Evolutionary conservation across 1,140 invertebrate species (phyloP).

Genomic region (Potamilus streckersoni): DNA sequence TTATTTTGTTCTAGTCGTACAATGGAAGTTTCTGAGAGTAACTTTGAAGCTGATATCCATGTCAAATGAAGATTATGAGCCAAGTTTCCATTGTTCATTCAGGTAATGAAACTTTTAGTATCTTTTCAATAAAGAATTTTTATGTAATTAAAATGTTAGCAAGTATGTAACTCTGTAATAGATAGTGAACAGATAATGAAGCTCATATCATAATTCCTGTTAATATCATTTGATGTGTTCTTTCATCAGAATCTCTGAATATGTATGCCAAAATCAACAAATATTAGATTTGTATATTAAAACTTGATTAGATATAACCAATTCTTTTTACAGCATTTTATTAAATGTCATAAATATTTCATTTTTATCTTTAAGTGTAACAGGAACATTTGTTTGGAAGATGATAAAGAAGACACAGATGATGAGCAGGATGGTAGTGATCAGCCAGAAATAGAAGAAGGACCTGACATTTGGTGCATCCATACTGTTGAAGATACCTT

Average conservation of each 20-base stretch:
- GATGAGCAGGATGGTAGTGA: background rate
- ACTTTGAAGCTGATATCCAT: background rate
- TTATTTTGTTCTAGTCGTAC: background rate
- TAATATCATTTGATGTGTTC: no score
- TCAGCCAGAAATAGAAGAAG: background rate
- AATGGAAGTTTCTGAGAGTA: background rate
- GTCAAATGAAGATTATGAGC: slow-evolving; percentile 8
- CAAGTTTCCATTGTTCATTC: slow-evolving; percentile 9
- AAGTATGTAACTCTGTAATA: no score
- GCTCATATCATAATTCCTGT: no score
- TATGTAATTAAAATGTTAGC: no score
- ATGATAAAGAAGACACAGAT: background rate
- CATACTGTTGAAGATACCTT: background rate
- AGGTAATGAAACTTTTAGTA: background rate
- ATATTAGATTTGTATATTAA: slow-evolving; percentile 7
- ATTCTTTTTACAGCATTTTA: no score
- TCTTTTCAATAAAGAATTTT: no score
- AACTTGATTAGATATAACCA: background rate
- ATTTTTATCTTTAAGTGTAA: no score
- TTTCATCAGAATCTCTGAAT: slow-evolving; percentile 1
- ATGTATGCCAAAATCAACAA: background rate
- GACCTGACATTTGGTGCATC: background rate
- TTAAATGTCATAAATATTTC: no score
- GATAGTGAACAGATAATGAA: no score
- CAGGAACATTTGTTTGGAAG: background rate